A percentile compares a stretch with the other conserved stretches of the same genome.
These are phyloP conservation scores for Caenorhabditis sp. DNA, from an alignment of 2,888 invertebrate genomes.

Conservation along the genomic window DNA sequence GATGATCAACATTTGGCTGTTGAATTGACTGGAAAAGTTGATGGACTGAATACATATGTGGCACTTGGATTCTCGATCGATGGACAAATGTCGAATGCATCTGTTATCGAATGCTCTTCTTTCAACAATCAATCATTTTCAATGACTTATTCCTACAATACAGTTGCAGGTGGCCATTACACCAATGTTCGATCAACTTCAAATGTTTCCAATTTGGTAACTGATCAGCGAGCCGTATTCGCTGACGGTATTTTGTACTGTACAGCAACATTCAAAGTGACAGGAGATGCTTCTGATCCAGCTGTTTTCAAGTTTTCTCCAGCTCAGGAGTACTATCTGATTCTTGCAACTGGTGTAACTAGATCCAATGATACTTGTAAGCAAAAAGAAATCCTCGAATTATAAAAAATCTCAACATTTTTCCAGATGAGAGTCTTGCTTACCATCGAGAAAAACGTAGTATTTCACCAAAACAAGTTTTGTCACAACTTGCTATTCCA, in stretches of 20 bases:
- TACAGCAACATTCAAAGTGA: conserved; percentile 25
- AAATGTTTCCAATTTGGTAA: conserved; percentile 8
- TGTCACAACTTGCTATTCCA: conserved; percentile 11
- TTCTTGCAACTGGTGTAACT: conserved; percentile 25
- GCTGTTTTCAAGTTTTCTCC: conserved; percentile 24
- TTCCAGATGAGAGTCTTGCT: neutral
- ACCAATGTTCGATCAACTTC: conserved; percentile 16
- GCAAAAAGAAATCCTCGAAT: neutral
- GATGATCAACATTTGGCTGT: conserved; percentile 13
- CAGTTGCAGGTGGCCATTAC: neutral
- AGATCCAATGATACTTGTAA: conserved; percentile 8
- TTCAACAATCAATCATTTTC: conserved; percentile 5
- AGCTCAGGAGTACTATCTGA: conserved; percentile 14
- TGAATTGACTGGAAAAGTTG: conserved; percentile 20
- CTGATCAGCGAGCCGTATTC: conserved; percentile 13
- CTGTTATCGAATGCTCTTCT: conserved; percentile 37
- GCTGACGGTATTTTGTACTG: conserved; percentile 39
- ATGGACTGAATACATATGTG: conserved; percentile 11
- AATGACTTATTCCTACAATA: conserved; percentile 26
- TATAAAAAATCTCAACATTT: neutral
- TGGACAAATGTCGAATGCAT: conserved; percentile 24
- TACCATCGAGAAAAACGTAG: conserved; percentile 14
- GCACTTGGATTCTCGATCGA: conserved; percentile 39
- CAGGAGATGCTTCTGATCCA: conserved; percentile 23
- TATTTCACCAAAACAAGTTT: conserved; percentile 8